Conservation (phyloP, 1,140 invertebrate genomes). For the Subanguina moxae region DNA sequence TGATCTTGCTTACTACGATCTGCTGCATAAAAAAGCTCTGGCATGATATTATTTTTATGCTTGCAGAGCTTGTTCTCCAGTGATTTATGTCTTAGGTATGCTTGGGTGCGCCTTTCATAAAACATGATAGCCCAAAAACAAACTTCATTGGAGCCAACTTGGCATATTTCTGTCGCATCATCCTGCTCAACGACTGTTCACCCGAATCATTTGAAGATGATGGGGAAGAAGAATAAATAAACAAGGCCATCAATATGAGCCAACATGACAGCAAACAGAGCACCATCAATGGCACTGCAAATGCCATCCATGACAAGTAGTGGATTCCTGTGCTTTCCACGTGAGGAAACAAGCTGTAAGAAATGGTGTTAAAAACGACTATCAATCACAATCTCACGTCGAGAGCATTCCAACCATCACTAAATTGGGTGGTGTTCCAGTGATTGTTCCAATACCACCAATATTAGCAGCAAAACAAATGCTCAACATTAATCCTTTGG, state of each 20-base stretch:
- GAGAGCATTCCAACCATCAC: constrained; percentile 66
- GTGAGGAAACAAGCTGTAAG: constrained; percentile 35
- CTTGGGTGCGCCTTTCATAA: too few species aligned
- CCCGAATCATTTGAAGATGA: neutral
- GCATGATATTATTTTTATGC: too few species aligned
- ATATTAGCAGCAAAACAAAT: constrained; percentile 73
- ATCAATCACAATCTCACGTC: neutral
- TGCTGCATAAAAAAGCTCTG: too few species aligned
- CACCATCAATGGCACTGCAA: constrained; percentile 70
- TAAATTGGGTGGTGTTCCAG: constrained; percentile 81
- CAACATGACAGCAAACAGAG: constrained; percentile 69
- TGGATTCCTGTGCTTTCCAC: constrained; percentile 62
- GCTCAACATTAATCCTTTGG: constrained; percentile 64
- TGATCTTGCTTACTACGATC: too few species aligned
- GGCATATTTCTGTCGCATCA: constrained; percentile 31
- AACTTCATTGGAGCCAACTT: constrained; percentile 41
- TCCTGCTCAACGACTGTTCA: constrained; percentile 23
- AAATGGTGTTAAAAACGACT: neutral
- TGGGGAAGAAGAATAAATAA: constrained; percentile 14
- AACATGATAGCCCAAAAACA: neutral
- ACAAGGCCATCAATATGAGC: constrained; percentile 62
- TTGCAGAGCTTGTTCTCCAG: too few species aligned
- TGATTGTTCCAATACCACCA: constrained; percentile 78
- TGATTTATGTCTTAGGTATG: too few species aligned
- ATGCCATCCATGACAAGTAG: constrained; percentile 74